These are phyloP conservation scores for Sceloporus undulatus DNA, from an alignment of 2,113 vertebrate species.

Conservation along the genomic window DNA sequence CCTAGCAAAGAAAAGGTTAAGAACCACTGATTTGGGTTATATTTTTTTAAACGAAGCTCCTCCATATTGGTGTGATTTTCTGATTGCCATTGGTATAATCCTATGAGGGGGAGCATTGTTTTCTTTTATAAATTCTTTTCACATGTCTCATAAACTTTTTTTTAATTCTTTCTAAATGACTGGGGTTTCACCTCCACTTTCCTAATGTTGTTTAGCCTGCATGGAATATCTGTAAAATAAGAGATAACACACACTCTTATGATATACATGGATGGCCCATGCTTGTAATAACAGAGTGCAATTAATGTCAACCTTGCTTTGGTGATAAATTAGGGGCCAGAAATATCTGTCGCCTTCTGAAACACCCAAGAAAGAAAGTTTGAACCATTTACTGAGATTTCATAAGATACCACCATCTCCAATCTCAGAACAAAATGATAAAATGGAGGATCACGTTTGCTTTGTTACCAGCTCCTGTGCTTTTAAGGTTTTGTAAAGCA, in stretches of 20 bases:
- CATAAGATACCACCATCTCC: slow-evolving; percentile 23
- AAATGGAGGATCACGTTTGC: slow-evolving; percentile 12
- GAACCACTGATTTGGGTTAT: too few species aligned
- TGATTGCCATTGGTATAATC: slow-evolving; percentile 61
- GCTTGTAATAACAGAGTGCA: slow-evolving; percentile 70
- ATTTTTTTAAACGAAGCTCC: background rate
- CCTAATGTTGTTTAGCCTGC: slow-evolving; percentile 69
- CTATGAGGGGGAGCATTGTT: slow-evolving; percentile 53
- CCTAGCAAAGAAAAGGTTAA: too few species aligned
- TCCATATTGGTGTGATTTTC: slow-evolving; percentile 10
- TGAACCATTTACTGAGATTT: slow-evolving; percentile 47
- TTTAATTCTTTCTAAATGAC: slow-evolving; percentile 66
- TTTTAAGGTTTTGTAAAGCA: background rate
- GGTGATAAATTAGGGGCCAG: slow-evolving; percentile 67
- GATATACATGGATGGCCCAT: slow-evolving; percentile 55
- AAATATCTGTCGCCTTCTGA: slow-evolving; percentile 67
- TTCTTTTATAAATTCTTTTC: slow-evolving; percentile 57
- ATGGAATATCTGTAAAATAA: slow-evolving; percentile 73
- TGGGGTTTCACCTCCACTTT: slow-evolving; percentile 70
- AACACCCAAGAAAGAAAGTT: slow-evolving; percentile 49
- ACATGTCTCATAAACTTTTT: slow-evolving; percentile 63
- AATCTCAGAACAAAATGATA: slow-evolving; percentile 30
- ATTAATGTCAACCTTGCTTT: slow-evolving; percentile 70
- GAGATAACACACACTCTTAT: slow-evolving; percentile 72
- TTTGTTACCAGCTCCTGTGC: background rate